phyloP scores from a whole-genome alignment of 2,888 invertebrate genomes.

The Amphipyra berbera region DNA sequence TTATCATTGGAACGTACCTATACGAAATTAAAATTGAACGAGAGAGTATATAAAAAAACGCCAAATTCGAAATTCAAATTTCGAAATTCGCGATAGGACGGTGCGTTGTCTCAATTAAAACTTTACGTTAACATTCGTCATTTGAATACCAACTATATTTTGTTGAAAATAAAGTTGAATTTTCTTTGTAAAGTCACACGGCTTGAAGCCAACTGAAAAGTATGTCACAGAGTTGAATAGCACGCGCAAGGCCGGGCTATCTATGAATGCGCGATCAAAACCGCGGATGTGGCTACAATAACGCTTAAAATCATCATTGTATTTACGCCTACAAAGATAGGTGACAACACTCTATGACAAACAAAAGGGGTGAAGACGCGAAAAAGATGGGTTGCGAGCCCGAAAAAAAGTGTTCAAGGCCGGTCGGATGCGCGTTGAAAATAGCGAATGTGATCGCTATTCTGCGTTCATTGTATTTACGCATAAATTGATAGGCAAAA shows the following conservation, averaged over 20 bases:
- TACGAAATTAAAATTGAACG: conserved; percentile 30
- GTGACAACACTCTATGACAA: conserved; percentile 4
- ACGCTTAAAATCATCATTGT: conserved; percentile 54
- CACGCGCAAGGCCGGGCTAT: conserved; percentile 87
- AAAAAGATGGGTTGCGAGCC: conserved; percentile 24
- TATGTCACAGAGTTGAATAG: conserved; percentile 89
- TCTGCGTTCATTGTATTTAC: conserved; percentile 45
- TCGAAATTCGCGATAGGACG: conserved; percentile 80
- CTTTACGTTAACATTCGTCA: conserved; percentile 52
- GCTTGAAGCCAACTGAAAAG: conserved; percentile 88
- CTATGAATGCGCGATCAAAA: conserved; percentile 85
- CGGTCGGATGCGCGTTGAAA: conserved; percentile 46
- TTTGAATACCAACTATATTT: conserved; percentile 48
- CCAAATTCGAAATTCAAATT: conserved; percentile 83
- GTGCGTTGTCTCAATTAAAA: conserved; percentile 79
- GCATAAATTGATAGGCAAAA: conserved; percentile 30
- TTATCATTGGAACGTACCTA: conserved; percentile 24
- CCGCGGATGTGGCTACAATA: conserved; percentile 80
- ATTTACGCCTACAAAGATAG: conserved; percentile 42
- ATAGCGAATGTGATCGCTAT: conserved; percentile 47
- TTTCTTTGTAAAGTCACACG: conserved; percentile 70
- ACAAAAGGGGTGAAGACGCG: conserved; percentile 6
- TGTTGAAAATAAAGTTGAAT: conserved; percentile 65
- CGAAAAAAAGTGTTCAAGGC: conserved; percentile 42
- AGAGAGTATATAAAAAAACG: conserved; percentile 69